Evolutionary conservation across 2,888 invertebrate genomes (phyloP).

Genomic region (Amphipyra tragopoginis): DNA sequence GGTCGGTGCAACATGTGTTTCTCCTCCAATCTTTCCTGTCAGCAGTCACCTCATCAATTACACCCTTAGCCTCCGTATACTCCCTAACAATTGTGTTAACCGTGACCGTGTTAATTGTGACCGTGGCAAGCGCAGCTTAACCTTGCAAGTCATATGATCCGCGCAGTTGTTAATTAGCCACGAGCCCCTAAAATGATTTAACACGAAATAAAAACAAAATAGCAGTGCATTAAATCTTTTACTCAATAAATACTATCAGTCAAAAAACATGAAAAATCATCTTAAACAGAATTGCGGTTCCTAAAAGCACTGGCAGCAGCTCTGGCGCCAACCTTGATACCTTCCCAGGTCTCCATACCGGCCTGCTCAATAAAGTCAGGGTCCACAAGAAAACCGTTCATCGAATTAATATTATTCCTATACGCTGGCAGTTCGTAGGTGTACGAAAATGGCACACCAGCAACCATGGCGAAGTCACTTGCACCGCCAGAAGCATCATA

Average conservation of each 20-base stretch:
- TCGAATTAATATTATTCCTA: slow-evolving; percentile 80
- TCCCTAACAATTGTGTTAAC: too few relatives aligned
- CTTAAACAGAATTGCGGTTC: slow-evolving; percentile 19
- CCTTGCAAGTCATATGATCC: too few relatives aligned
- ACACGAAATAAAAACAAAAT: neutral
- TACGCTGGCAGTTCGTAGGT: slow-evolving; percentile 90
- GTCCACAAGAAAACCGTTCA: slow-evolving; percentile 88
- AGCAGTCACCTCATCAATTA: too few relatives aligned
- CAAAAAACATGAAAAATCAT: neutral
- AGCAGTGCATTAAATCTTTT: slow-evolving; percentile 4
- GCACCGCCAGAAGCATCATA: slow-evolving; percentile 91
- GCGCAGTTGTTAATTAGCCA: too few relatives aligned
- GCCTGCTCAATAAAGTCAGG: slow-evolving; percentile 86
- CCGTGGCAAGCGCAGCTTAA: too few relatives aligned
- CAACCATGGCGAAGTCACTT: slow-evolving; percentile 90
- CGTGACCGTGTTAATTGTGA: too few relatives aligned
- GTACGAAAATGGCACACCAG: slow-evolving; percentile 87
- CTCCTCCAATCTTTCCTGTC: too few relatives aligned
- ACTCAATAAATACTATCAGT: slow-evolving; percentile 41
- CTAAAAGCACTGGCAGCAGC: slow-evolving; percentile 81
- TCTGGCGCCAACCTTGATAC: slow-evolving; percentile 86
- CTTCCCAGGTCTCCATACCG: slow-evolving; percentile 91
- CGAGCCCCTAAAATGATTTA: too few relatives aligned
- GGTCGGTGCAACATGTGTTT: too few relatives aligned
- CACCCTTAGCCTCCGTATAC: too few relatives aligned